Evolutionary conservation across 2,888 invertebrate genomes (phyloP), one percentile per base, ranked within the genome.

Genomic region (Aphidius colemani): DNA sequence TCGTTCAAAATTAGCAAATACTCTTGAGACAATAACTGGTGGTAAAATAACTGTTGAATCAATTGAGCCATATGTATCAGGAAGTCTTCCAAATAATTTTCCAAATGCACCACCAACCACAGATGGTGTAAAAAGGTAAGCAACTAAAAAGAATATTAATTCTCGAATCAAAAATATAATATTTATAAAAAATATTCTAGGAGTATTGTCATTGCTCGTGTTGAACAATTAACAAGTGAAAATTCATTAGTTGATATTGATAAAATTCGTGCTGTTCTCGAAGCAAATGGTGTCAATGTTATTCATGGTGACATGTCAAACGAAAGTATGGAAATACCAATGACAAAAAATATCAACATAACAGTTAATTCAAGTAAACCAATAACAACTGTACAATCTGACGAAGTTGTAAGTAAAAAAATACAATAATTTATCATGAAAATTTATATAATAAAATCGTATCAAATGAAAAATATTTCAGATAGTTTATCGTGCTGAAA

Each of bases 21-120:
- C 92, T 48, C 83, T 95, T 43, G 89, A 89, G 66, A 87, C 90
- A 40, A 87, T 93, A 51, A 93, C 94, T 0, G 94, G 94, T 2
- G 92, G 91, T 4, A 88, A 88, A 78, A 91, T 94, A 1, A 88
- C 86, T 56, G 91, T 94, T 63, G 86, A 90, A 73, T 89, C 90
- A 63, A 88, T 93, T 53, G 87, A 89, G 67, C 90, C 92, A 1
- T 89, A 91, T 72, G 85, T 81, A 71, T 69, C 72, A 13, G 73
- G 73, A 56, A 75, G 73, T 61, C 66, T 66, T 10, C 67, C 74
- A 5, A 51, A 63, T 8, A 71, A 67, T 8, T 55, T 66, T n/a
- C 67, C 50, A 40, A 65, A 40, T 7, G 63, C 69, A 62, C 45
- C 69, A 48, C 67, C 72, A 11, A 74, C 56, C 59, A 55, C 67